phyloP scores from a whole-genome alignment of 1,140 invertebrate genomes.

The Mactra quadrangularis region DNA sequence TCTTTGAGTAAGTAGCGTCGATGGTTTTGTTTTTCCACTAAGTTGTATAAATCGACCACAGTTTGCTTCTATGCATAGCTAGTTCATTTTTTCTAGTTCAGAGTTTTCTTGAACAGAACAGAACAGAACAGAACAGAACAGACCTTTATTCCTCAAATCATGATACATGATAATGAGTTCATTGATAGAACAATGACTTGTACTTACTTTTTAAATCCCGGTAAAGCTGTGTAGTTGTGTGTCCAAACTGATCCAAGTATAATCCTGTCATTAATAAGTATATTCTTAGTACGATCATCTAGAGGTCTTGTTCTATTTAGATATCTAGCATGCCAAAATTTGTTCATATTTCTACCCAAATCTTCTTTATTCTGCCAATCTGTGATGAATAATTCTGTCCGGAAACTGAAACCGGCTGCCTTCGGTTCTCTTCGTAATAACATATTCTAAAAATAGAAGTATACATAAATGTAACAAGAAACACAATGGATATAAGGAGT shows the following conservation, averaged over 20 bases:
- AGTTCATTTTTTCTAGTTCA: too few species aligned
- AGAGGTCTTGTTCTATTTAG: conserved; percentile 37
- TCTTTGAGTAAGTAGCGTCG: too few species aligned
- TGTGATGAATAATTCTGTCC: conserved; percentile 31
- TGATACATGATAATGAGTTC: neutral
- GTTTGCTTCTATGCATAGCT: too few species aligned
- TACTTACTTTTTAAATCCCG: conserved; percentile 26
- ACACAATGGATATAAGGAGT: too few species aligned
- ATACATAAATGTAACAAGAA: too few species aligned
- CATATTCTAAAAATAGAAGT: neutral
- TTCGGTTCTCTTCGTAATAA: conserved; percentile 19
- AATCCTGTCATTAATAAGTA: conserved; percentile 23
- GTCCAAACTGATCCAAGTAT: conserved; percentile 40
- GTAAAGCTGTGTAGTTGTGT: conserved; percentile 20
- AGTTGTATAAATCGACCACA: too few species aligned
- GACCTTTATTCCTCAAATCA: too few species aligned
- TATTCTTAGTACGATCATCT: conserved; percentile 36
- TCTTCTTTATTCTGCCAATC: conserved; percentile 42
- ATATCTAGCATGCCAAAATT: conserved; percentile 18
- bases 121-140: too few species aligned
- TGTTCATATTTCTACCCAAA: conserved; percentile 12
- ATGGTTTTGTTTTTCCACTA: too few species aligned
- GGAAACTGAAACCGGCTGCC: conserved; percentile 37
- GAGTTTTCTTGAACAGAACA: too few species aligned
- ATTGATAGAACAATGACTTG: neutral